A percentile compares a stretch with the other conserved stretches of the same genome.
Conservation (phyloP, 2,113 vertebrate genomes). For the Daboia siamensis region DNA sequence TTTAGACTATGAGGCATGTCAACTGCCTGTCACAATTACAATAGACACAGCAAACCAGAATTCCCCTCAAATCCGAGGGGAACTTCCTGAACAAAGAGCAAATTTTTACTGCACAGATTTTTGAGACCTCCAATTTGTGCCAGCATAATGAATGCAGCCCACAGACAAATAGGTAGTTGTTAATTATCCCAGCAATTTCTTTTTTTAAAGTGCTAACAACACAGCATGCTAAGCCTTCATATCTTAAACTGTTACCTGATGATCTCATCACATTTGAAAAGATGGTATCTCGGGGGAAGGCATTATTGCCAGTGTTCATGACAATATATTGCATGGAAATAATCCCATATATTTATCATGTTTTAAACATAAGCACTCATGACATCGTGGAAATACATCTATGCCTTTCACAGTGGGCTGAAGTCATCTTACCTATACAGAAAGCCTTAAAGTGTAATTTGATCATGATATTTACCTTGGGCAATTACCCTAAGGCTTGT, state of each 20-base stretch:
- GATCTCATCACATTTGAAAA: slow-evolving; percentile 77
- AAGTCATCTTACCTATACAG: slow-evolving; percentile 55
- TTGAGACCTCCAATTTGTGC: slow-evolving; percentile 81
- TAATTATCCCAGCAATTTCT: slow-evolving; percentile 83
- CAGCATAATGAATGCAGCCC: slow-evolving; percentile 78
- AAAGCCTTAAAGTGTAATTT: slow-evolving; percentile 67
- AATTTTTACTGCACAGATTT: slow-evolving; percentile 84
- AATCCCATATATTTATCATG: slow-evolving; percentile 62
- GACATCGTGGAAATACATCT: slow-evolving; percentile 62
- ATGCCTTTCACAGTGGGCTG: slow-evolving; percentile 58
- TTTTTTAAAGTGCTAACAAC: slow-evolving; percentile 80
- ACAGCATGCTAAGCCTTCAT: slow-evolving; percentile 71
- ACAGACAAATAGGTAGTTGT: slow-evolving; percentile 84
- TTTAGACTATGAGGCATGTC: slow-evolving; percentile 83
- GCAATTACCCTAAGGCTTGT: slow-evolving; percentile 71
- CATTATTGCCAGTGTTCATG: slow-evolving; percentile 67
- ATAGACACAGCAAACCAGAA: slow-evolving; percentile 81
- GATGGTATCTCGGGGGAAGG: slow-evolving; percentile 66
- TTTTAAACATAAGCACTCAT: slow-evolving; percentile 63
- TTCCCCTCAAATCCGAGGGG: slow-evolving; percentile 82
- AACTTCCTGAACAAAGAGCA: slow-evolving; percentile 84
- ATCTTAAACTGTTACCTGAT: slow-evolving; percentile 78
- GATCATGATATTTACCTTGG: slow-evolving; percentile 70
- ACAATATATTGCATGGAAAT: slow-evolving; percentile 62
- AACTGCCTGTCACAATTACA: slow-evolving; percentile 84